A percentile compares a stretch with the other conserved stretches of the same genome.
These are phyloP conservation scores for Drosophila pseudotakahashii DNA, from an alignment of 2,888 invertebrate species.

Conservation along the genomic window DNA sequence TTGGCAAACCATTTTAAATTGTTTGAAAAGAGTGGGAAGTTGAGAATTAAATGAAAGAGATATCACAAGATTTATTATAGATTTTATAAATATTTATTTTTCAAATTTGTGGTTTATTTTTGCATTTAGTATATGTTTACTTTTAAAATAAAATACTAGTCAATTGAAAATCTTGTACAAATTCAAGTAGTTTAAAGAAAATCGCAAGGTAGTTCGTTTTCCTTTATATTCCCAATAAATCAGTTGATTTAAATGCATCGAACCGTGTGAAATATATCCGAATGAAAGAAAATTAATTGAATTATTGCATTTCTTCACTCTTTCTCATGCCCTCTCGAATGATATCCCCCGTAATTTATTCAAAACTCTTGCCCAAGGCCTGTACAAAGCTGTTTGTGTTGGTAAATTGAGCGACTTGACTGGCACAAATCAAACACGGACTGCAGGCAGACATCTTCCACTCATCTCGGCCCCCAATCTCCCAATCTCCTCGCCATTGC, in stretches of 20 bases:
- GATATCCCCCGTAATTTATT: neutral
- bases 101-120: no score
- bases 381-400: conserved; percentile 4
- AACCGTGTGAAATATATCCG: conserved; percentile 1
- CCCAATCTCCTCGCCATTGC: conserved; percentile 6
- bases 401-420: conserved; percentile 25
- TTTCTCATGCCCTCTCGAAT: neutral
- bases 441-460: conserved; percentile 10
- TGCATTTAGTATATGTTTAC: no score
- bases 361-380: neutral
- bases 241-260: neutral
- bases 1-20: neutral
- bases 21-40: neutral
- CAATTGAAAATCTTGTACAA: no score
- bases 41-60: neutral
- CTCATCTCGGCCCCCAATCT: neutral
- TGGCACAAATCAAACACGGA: conserved; percentile 30
- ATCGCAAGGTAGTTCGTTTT: no score
- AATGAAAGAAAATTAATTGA: conserved; percentile 4
- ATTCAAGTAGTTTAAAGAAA: no score
- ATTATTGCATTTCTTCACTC: neutral
- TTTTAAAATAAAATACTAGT: no score
- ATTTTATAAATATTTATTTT: neutral
- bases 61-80: neutral
- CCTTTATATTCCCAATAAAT: neutral